A percentile compares a stretch with the other conserved stretches of the same genome.
These are phyloP conservation scores for Indicator indicator DNA, from an alignment of 2,113 vertebrate genomes.

Conservation along the genomic window DNA sequence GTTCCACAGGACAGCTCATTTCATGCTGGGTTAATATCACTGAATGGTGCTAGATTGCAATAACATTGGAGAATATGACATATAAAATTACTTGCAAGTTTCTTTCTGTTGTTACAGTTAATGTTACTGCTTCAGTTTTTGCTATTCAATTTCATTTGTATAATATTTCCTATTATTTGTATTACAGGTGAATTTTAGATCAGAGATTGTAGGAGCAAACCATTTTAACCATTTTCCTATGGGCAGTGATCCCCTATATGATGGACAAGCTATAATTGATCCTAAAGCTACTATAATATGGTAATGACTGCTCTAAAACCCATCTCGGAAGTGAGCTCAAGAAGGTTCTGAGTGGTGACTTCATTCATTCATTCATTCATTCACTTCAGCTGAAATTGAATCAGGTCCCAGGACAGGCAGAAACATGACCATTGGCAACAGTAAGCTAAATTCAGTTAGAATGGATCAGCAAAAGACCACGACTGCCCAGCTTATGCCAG, in stretches of 20 bases:
- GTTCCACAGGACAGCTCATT: background rate
- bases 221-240: background rate
- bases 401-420: constrained; percentile 16
- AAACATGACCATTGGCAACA: background rate
- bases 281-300: background rate
- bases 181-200: background rate
- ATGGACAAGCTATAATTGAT: background rate
- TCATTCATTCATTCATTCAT: background rate
- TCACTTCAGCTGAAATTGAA: constrained; percentile 5
- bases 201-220: background rate
- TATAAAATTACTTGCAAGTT: background rate
- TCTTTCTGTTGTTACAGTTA: background rate
- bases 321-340: background rate
- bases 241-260: background rate
- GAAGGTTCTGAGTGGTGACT: background rate
- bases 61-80: background rate
- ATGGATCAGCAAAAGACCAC: background rate
- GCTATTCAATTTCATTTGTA: background rate
- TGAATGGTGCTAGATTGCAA: background rate
- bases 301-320: background rate
- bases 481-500: background rate
- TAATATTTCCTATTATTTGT: background rate
- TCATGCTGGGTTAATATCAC: background rate
- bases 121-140: background rate
- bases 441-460: background rate